Base-by-base conservation (phyloP, 2,888 invertebrate genomes). In the Fragum whitleyi region DNA sequence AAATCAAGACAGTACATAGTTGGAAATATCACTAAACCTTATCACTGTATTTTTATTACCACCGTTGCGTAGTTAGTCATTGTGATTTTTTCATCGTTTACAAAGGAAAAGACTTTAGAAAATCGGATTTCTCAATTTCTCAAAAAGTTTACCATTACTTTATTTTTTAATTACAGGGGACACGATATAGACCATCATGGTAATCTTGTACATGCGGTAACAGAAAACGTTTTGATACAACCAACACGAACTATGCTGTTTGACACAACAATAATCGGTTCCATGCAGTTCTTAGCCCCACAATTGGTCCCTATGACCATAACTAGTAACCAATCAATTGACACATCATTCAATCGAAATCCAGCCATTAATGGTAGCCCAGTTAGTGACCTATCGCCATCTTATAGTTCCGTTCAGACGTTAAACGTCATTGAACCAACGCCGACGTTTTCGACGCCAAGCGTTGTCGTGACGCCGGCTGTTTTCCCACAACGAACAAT, bases 401-500 rank as follows among this genome's bases (percentile, higher is more conserved):
- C 65, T 6, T 65, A 65, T 42, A 65, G 32, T 26, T 11, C 65
- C 21, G 11, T 65, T 9, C 21, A 42, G 6, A 26, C 65, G 16
- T 42, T 32, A 9, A 42, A n/a, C 19, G 28, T 21, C 21, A 36
- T 29, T 11, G 42, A 65, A 32, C 55, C 61, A 19, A 42, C 69
- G 47, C 39, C 59, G 16, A 28, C 73, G 32, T 42, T 72, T 47
- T 19, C n/a, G n/a, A 75, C 76, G 61, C 47, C 39, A 76, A 67
- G 61, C 65, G 75, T 74, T 42, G 62, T n/a, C 65, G 75, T 32
- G 51, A 74, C 26, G 26, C 71, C 55, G 51, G 55, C 70, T 23
- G 39, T 62, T 32, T 32, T 32, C 2, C 14, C 19, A 6, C 21
- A 57, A 11, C 26, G 61, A 19, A n/a, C 61, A 26, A 65, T 65